phyloP scores from a whole-genome alignment of 2,113 vertebrate genomes.

The Pituophis catenifer region DNA sequence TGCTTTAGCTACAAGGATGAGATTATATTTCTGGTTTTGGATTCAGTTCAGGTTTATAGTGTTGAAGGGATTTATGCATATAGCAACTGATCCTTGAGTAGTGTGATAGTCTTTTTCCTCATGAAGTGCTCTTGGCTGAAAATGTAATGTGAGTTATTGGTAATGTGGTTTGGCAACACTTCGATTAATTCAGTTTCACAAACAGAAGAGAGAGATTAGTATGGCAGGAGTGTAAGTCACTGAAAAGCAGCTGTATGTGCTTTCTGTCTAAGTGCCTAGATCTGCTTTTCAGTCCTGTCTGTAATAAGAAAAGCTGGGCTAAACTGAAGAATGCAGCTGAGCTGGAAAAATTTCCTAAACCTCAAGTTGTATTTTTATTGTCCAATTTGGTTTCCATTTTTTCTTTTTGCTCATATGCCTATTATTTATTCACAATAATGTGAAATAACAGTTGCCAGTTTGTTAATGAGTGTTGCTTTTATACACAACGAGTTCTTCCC shows the following conservation, averaged over 20 bases:
- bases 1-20: background rate
- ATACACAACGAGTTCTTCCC: background rate
- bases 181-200: constrained; percentile 54
- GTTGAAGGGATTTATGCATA: constrained; percentile 15
- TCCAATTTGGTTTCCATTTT: background rate
- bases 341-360: background rate
- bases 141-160: constrained; percentile 48
- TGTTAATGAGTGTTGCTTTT: background rate
- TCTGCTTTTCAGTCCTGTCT: background rate
- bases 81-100: constrained; percentile 29
- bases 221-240: constrained; percentile 31
- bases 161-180: constrained; percentile 54
- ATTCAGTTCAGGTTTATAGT: background rate
- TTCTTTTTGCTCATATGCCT: background rate
- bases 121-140: constrained; percentile 40
- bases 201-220: constrained; percentile 61
- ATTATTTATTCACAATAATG: background rate
- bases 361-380: background rate
- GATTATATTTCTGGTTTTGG: background rate
- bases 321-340: background rate
- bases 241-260: constrained; percentile 5
- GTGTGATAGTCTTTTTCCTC: constrained; percentile 49
- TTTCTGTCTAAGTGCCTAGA: background rate
- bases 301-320: background rate
- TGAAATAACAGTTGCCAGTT: background rate